Base-by-base conservation (phyloP, 2,113 vertebrate species). In the Miniopterus natalensis region DNA sequence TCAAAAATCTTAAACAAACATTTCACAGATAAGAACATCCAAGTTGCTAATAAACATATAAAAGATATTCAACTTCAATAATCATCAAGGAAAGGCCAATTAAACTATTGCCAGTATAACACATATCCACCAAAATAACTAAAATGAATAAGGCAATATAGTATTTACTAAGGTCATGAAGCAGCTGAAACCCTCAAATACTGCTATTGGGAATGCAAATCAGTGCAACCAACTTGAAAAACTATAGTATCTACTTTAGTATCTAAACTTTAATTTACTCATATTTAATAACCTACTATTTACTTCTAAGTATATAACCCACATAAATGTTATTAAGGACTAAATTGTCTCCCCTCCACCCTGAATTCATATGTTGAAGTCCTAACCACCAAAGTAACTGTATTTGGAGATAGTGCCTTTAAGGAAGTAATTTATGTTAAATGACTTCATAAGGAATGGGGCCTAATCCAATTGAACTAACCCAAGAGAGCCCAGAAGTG, bases 1-100 rank as follows among this genome's bases (percentile, higher is more conserved):
- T n/a, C n/a, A 59, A 59, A 88, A 91, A 7, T 66, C 61, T 96
- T 73, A 47, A 75, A 70, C 42, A 84, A 14, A 21, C 13, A 77
- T 78, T 57, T 91, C 12, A 80, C 27, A 51, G 91, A 74, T 53
- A 59, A 94, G 27, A 53, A 66, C 87, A 45, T 84, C 40, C n/a
- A 79, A 74, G 18, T 49, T 25, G 8, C 63, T 81, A 84, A 83
- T 49, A 55, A 77, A 36, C 3, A 47, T 45, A 14, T 59, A 13
- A 68, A 84, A 88, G 17, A 18, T n/a, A 73, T 21, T 20, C 42
- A 75, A 73, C 29, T 84, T 91, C 49, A 87, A 36, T 74, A 66
- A 66, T 68, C 31, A 59, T 78, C 45, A 70, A 55, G 57, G 47
- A 84, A 84, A 75, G 88, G 15, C 12, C 75, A 75, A 70, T 70